A percentile compares a stretch with the other conserved stretches of the same genome.
Conservation (phyloP, 2,113 vertebrate species). For the Grammomys dolichurus region DNA sequence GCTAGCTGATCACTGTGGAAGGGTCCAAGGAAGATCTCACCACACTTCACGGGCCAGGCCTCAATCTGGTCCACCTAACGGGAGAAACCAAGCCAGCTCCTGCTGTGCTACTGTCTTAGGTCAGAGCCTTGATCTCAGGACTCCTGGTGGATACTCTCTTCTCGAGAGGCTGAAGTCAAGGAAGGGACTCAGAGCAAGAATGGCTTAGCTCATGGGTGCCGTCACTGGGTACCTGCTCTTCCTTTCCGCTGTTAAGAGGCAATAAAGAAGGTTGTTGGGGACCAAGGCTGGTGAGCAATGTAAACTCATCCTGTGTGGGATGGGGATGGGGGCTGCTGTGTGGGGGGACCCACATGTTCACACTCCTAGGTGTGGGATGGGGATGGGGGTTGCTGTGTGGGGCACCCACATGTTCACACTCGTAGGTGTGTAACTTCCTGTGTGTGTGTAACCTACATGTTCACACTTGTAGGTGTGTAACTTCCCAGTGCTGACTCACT, state of each 20-base stretch:
- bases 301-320: not conserved
- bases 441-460: not conserved
- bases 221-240: not conserved
- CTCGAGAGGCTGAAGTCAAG: not conserved
- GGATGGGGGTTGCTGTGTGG: too few species aligned
- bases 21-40: not conserved
- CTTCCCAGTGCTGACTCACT: not conserved
- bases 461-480: too few species aligned
- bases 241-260: not conserved
- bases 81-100: not conserved
- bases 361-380: not conserved
- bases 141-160: too few species aligned
- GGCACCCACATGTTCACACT: not conserved
- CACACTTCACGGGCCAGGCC: not conserved
- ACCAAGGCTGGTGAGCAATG: not conserved
- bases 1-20: not conserved
- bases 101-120: not conserved
- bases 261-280: not conserved
- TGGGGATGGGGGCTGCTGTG: too few species aligned
- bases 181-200: not conserved
- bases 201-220: too few species aligned
- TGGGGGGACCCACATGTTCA: too few species aligned
- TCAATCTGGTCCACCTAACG: not conserved
- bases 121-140: not conserved
- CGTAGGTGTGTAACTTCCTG: not conserved